Evolutionary conservation across 2,888 invertebrate genomes (phyloP).

Genomic region (Steinernema carpocapsae): DNA sequence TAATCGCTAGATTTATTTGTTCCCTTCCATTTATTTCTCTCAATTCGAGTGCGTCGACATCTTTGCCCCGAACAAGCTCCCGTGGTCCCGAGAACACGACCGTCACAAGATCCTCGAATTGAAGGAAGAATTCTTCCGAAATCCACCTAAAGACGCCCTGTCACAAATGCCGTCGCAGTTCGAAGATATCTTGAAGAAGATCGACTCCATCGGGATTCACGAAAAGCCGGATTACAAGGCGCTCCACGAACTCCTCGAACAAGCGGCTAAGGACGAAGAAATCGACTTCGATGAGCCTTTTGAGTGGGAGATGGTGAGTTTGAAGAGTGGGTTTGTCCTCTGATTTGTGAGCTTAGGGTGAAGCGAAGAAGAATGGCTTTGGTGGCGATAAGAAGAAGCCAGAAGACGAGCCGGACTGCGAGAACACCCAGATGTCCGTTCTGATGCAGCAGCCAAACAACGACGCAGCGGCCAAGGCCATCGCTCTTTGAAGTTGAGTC

Average conservation of each 20-base stretch:
- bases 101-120: conserved; percentile 3
- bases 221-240: conserved; percentile 22
- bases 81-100: conserved; percentile 6
- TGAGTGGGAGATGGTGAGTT: conserved; percentile 17
- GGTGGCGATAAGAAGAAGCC: background rate
- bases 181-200: background rate
- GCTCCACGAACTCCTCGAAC: background rate
- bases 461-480: too few relatives aligned
- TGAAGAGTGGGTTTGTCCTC: background rate
- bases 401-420: background rate
- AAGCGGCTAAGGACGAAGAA: conserved; percentile 5
- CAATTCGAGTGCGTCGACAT: conserved; percentile 26
- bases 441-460: too few relatives aligned
- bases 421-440: background rate
- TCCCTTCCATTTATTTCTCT: too few relatives aligned
- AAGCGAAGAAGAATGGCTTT: background rate
- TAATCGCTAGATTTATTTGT: too few relatives aligned
- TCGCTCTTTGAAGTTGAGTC: too few relatives aligned
- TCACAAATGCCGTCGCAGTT: conserved; percentile 12
- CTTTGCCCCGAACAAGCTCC: conserved; percentile 9
- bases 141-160: background rate
- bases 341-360: background rate
- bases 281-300: conserved; percentile 22
- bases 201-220: background rate
- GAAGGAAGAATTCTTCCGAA: conserved; percentile 23